Evolutionary conservation across 2,113 vertebrate species (phyloP).

Genomic region (Salvelinus namaycush): DNA sequence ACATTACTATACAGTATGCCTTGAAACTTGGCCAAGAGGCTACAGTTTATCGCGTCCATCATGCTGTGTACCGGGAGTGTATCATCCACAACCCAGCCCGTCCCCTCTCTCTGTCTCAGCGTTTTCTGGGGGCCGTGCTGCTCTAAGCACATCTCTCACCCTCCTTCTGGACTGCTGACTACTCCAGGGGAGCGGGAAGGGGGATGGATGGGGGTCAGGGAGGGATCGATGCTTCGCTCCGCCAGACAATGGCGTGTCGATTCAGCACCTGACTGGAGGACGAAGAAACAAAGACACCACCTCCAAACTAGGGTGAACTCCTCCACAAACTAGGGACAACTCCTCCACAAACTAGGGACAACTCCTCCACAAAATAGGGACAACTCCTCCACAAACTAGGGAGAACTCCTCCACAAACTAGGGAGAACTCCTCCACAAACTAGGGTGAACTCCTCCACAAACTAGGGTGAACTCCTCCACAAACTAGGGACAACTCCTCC

Average conservation of each 20-base stretch:
- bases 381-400: too few species aligned
- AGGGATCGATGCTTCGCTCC: conserved; percentile 62
- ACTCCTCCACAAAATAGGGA: too few species aligned
- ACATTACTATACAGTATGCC: conserved; percentile 8
- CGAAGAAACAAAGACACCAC: conserved; percentile 41
- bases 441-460: conserved; percentile 44
- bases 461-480: too few species aligned
- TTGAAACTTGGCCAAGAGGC: conserved; percentile 46
- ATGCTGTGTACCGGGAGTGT: conserved; percentile 35
- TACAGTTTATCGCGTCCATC: conserved; percentile 40
- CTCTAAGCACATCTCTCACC: conserved; percentile 60
- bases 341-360: too few species aligned
- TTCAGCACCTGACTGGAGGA: conserved; percentile 66
- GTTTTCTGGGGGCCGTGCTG: conserved; percentile 59
- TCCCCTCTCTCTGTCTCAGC: conserved; percentile 68
- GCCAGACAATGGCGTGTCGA: conserved; percentile 64
- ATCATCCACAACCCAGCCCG: conserved; percentile 68
- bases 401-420: too few species aligned
- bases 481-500: too few species aligned
- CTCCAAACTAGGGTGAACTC: conserved; percentile 51
- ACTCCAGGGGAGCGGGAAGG: neutral
- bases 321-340: neutral
- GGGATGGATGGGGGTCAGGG: conserved; percentile 16
- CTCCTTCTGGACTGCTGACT: conserved; percentile 43
- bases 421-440: neutral